A percentile compares a stretch with the other conserved stretches of the same genome.
These are phyloP conservation scores for Melanchra persicariae DNA, from an alignment of 2,888 invertebrate species.

Conservation along the genomic window DNA sequence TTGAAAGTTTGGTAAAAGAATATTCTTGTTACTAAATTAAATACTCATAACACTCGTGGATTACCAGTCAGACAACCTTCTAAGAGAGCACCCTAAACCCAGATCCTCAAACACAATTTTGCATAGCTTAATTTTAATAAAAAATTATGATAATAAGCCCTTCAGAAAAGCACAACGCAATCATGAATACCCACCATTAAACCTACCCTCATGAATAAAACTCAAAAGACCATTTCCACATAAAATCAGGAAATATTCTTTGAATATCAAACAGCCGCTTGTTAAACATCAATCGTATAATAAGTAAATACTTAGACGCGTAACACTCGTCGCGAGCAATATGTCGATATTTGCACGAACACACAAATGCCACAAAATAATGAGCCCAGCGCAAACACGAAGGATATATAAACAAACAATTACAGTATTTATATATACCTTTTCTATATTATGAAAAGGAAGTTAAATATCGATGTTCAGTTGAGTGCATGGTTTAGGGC, in stretches of 20 bases:
- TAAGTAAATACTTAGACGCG: conserved; percentile 70
- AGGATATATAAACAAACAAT: conserved; percentile 75
- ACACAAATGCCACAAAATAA: conserved; percentile 81
- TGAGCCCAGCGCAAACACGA: conserved; percentile 82
- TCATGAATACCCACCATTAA: conserved; percentile 4
- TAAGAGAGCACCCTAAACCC: not conserved
- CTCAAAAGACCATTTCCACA: conserved; percentile 10
- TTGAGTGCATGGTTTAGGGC: not conserved
- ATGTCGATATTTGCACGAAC: conserved; percentile 77
- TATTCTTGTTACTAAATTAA: conserved; percentile 1
- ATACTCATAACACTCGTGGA: not conserved
- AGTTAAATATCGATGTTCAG: conserved; percentile 10
- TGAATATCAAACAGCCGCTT: conserved; percentile 60
- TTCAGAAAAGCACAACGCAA: conserved; percentile 8
- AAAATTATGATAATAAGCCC: conserved; percentile 9
- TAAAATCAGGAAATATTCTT: conserved; percentile 48
- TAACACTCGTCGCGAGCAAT: conserved; percentile 66
- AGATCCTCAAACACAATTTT: not conserved
- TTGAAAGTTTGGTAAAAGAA: conserved; percentile 10
- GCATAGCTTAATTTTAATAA: not conserved
- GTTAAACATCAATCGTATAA: conserved; percentile 71
- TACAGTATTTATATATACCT: conserved; percentile 43
- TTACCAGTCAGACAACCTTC: no score
- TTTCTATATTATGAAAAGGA: conserved; percentile 17
- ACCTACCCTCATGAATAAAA: no score